Base-by-base conservation (phyloP, 2,113 vertebrate species). In the Zosterops hypoxanthus region DNA sequence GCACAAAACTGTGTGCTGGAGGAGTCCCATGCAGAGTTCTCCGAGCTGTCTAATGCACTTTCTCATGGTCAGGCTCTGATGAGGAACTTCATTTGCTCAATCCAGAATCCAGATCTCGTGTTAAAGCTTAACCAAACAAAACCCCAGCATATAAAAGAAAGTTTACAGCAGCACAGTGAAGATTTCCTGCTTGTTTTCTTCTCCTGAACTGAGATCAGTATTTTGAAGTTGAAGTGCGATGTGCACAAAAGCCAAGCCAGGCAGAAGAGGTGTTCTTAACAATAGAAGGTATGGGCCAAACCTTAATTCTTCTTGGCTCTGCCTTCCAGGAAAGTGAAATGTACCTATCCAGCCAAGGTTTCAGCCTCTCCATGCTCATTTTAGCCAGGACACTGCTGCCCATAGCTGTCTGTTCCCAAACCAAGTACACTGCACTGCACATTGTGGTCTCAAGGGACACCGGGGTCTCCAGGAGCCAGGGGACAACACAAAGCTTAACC, bases 361-460 rank as follows among this genome's bases (percentile, higher is more conserved):
- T 50, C 46, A 80, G 36, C 16, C 34, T 88, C 75, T 59, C 44
- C 47, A 53, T 25, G 57, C 36, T 72, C 46, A 53, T 3, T 25
- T 88, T 49, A 66, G 25, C 39, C 68, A 61, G 79, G 42, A 46
- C 42, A 33, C 25, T 22, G 16, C 33, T 86, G 61, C 24, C 33
- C 11, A 33, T 4, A 13, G 9, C 6, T 50, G 10, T 23, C 2
- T 66, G 13, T 22, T 72, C 57, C 41, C 63, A 72, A 49, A 49
- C 33, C 56, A 42, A 52, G 29, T 1, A 49, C 49, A 17, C 46
- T 69, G 31, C 53, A 1, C 14, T 13, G 42, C 21, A 17, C 50
- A 9, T 1, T 2, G 2, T 1, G 9, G 28, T 76, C 46, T 52
- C 39, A 3, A 8, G 53, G 75, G 82, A 59, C 10, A 4, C 0